phyloP scores from a whole-genome alignment of 2,113 vertebrate species.

The Rhizomys pruinosus region DNA sequence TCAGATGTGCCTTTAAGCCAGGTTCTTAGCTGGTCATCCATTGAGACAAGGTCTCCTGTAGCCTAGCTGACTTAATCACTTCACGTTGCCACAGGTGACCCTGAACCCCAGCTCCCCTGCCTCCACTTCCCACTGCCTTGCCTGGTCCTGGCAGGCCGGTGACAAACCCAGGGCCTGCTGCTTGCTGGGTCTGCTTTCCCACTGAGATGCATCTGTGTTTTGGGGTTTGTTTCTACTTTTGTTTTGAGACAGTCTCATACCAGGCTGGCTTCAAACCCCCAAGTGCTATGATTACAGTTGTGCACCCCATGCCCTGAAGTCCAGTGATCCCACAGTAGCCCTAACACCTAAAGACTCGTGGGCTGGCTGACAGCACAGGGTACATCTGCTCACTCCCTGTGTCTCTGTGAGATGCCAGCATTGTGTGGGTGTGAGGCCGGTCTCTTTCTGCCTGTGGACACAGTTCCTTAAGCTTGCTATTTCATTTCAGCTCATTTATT shows the following conservation, averaged over 20 bases:
- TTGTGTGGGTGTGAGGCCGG: not conserved
- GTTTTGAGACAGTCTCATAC: not conserved
- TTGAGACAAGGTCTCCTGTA: not conserved
- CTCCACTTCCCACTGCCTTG: not conserved
- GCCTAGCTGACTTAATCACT: not conserved
- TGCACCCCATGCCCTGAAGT: not conserved
- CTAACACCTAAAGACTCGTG: fast-evolving
- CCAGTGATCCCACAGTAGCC: not conserved
- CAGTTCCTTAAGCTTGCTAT: no score
- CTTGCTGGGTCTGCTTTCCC: not conserved
- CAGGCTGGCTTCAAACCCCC: not conserved
- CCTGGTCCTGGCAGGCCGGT: no score
- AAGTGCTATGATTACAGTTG: not conserved
- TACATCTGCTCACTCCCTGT: fast-evolving
- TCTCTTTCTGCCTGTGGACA: not conserved
- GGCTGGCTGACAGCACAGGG: not conserved
- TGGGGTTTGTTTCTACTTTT: not conserved
- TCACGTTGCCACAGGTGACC: no score
- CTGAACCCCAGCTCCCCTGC: not conserved
- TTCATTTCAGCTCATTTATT: no score
- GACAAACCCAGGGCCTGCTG: not conserved
- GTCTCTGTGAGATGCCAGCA: not conserved
- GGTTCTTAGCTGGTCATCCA: not conserved
- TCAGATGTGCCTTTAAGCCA: not conserved
- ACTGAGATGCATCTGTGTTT: not conserved